Percentiles rank a stretch among this genome's conserved stretches.
Evolutionary conservation across 2,888 invertebrate genomes (phyloP).

Genomic region (Autographa gamma): DNA sequence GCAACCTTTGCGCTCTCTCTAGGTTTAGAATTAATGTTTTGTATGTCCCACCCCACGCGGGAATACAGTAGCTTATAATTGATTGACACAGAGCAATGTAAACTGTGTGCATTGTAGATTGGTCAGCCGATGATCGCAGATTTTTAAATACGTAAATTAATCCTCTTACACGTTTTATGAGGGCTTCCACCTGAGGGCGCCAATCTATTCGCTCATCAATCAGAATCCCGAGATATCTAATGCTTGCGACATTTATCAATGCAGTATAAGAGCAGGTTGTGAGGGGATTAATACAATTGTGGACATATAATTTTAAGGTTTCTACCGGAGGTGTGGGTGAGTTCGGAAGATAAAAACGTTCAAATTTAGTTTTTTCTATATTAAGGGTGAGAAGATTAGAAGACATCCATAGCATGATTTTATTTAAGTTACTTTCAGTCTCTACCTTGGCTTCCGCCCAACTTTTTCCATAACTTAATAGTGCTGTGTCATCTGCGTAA

Average conservation of each 20-base stretch:
- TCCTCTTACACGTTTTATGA: neutral
- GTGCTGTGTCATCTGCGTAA: conserved; percentile 2
- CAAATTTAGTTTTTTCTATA: conserved; percentile 11
- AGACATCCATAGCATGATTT: neutral
- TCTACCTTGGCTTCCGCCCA: neutral
- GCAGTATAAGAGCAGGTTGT: too few species aligned
- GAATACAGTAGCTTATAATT: too few species aligned
- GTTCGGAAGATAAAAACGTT: conserved; percentile 8
- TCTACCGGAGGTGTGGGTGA: neutral
- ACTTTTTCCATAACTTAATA: neutral
- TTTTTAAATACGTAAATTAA: conserved; percentile 5
- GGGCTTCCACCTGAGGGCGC: conserved; percentile 1
- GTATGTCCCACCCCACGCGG: neutral
- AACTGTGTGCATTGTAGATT: too few species aligned
- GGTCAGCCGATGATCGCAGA: neutral
- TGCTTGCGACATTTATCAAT: neutral
- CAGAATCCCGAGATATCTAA: conserved; percentile 5
- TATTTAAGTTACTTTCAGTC: neutral
- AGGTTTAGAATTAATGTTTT: neutral
- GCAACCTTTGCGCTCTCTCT: conserved; percentile 9
- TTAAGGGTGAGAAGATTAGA: conserved; percentile 6
- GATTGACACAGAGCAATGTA: too few species aligned
- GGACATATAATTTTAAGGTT: neutral
- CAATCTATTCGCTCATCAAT: conserved; percentile 9
- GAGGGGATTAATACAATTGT: neutral